Percentiles rank a stretch among this genome's conserved stretches.
These are phyloP conservation scores for Drosophila mulleri DNA, from an alignment of 2,888 invertebrate species.

Conservation along the genomic window DNA sequence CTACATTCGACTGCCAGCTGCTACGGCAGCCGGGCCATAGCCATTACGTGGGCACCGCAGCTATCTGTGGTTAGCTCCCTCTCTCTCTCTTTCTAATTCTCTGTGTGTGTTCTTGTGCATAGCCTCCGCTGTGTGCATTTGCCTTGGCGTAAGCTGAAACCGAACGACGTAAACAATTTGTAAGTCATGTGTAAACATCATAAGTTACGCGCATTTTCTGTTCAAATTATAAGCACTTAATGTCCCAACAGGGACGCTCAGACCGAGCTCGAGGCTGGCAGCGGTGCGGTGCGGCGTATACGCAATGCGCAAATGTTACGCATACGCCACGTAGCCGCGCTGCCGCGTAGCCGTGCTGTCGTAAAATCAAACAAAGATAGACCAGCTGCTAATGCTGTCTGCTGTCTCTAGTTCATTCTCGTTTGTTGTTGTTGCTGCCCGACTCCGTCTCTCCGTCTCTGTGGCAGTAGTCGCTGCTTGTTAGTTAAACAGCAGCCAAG, in stretches of 20 bases:
- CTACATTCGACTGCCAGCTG: slow-evolving; percentile 34
- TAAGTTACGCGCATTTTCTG: slow-evolving; percentile 74
- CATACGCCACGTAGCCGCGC: slow-evolving; percentile 58
- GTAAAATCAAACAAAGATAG: slow-evolving; percentile 54
- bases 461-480: slow-evolving; percentile 44
- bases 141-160: slow-evolving; percentile 44
- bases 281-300: slow-evolving; percentile 36
- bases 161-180: slow-evolving; percentile 77
- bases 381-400: slow-evolving; percentile 47
- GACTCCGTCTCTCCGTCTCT: slow-evolving; percentile 11
- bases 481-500: slow-evolving; percentile 73
- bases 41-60: slow-evolving; percentile 58
- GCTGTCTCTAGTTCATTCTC: slow-evolving; percentile 1
- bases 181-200: slow-evolving; percentile 81
- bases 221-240: slow-evolving; percentile 80
- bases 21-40: slow-evolving; percentile 20
- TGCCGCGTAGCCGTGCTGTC: slow-evolving; percentile 18
- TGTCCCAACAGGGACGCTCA: slow-evolving; percentile 52
- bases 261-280: slow-evolving; percentile 12
- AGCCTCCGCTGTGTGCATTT: slow-evolving; percentile 10
- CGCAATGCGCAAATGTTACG: slow-evolving; percentile 62
- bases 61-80: slow-evolving; percentile 42
- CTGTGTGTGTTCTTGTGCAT: slow-evolving; percentile 17
- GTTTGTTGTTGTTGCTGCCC: slow-evolving; percentile 7
- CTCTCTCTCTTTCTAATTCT: not conserved